Percentiles rank a stretch among this genome's conserved stretches.
phyloP scores from a whole-genome alignment of 2,888 invertebrate species.

The Tricholauxania praeusta region DNA sequence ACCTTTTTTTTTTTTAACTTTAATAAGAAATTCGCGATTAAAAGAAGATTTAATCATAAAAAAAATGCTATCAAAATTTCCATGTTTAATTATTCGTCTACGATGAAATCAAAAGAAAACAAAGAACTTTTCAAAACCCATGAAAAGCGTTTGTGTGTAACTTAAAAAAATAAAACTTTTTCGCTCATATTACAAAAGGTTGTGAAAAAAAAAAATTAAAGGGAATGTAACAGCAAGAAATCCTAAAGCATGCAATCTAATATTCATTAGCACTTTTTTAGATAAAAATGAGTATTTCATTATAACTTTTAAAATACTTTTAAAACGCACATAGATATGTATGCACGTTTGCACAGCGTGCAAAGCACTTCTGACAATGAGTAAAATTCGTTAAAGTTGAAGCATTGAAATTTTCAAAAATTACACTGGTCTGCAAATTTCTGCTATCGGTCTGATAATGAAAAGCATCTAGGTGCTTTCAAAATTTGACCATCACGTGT shows the following conservation, averaged over 20 bases:
- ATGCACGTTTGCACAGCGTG: too few species aligned
- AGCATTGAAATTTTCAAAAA: too few species aligned
- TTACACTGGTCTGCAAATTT: too few species aligned
- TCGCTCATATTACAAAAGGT: neutral
- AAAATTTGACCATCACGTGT: too few species aligned
- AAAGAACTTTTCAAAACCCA: constrained; percentile 1
- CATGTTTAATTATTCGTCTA: constrained; percentile 2
- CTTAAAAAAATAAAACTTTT: neutral
- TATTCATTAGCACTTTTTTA: constrained; percentile 23
- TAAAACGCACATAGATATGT: too few species aligned
- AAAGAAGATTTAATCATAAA: constrained; percentile 21
- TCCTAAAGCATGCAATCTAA: constrained; percentile 17
- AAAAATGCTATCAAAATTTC: neutral
- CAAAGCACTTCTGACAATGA: too few species aligned
- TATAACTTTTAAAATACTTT: neutral
- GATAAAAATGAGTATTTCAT: neutral
- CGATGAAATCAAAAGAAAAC: neutral
- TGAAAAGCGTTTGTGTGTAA: neutral
- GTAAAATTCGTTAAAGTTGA: too few species aligned
- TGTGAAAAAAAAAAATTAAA: neutral
- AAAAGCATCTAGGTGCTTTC: too few species aligned
- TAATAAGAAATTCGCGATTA: constrained; percentile 13
- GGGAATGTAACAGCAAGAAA: neutral
- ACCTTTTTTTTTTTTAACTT: neutral
- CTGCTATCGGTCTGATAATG: too few species aligned